These are phyloP conservation scores for Struthio camelus DNA, from an alignment of 2,113 vertebrate species.

Conservation along the genomic window DNA sequence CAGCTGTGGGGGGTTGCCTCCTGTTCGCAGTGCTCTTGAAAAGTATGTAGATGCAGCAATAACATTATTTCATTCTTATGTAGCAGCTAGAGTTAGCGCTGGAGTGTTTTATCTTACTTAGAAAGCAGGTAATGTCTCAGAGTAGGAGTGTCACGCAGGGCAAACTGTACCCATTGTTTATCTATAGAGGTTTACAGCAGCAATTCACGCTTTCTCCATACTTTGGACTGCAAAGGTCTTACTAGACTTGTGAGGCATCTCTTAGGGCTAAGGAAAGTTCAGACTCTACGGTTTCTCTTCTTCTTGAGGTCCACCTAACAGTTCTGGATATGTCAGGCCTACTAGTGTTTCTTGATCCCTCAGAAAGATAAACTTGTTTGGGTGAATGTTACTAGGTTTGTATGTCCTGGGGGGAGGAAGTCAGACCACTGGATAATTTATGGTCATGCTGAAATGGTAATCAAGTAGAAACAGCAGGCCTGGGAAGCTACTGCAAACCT, in stretches of 20 bases:
- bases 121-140: background rate
- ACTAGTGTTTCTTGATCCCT: background rate
- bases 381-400: background rate
- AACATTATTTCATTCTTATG: background rate
- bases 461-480: background rate
- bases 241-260: background rate
- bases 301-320: background rate
- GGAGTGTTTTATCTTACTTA: background rate
- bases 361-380: background rate
- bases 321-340: background rate
- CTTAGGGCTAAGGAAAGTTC: background rate
- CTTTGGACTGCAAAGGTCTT: background rate
- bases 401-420: background rate
- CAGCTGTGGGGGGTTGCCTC: conserved; percentile 94
- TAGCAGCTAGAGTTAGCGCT: background rate
- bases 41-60: conserved; percentile 80
- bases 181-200: background rate
- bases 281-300: background rate
- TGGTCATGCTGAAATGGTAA: background rate
- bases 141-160: background rate
- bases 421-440: background rate
- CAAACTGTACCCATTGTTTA: background rate
- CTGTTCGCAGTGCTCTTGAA: conserved; percentile 93
- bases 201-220: background rate
- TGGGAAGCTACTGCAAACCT: background rate